Conservation (phyloP, 2,888 invertebrate genomes). For the Tenthredo distinguenda region DNA sequence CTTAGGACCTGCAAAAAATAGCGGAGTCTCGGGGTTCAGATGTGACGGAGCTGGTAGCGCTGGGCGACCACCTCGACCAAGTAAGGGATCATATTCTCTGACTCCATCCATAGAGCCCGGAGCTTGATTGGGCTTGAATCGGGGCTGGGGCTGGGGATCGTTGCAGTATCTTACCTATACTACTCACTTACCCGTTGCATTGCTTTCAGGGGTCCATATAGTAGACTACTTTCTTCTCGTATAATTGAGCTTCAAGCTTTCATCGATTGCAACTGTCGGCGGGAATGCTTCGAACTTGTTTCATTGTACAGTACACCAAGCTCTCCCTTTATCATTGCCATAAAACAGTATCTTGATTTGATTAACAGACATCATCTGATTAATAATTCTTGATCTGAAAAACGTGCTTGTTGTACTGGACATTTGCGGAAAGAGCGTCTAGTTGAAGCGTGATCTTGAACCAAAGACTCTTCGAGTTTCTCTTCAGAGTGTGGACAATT, state of each 20-base stretch:
- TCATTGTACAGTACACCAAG: slow-evolving; percentile 42
- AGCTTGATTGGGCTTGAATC: slow-evolving; percentile 52
- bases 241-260: slow-evolving; percentile 54
- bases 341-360: neutral
- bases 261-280: slow-evolving; percentile 50
- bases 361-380: neutral
- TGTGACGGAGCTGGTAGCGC: slow-evolving; percentile 86
- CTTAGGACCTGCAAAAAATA: slow-evolving; percentile 88
- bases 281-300: slow-evolving; percentile 51
- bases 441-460: slow-evolving; percentile 7
- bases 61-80: slow-evolving; percentile 91
- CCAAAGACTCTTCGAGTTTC: neutral
- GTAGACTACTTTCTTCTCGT: slow-evolving; percentile 52
- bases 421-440: slow-evolving; percentile 21
- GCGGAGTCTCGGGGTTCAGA: slow-evolving; percentile 87
- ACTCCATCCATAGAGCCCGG: slow-evolving; percentile 51
- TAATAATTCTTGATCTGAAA: neutral
- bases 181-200: slow-evolving; percentile 52
- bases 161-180: slow-evolving; percentile 48
- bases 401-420: slow-evolving; percentile 30
- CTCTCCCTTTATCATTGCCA: neutral
- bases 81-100: slow-evolving; percentile 80
- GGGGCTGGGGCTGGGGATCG: slow-evolving; percentile 47
- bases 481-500: slow-evolving; percentile 13
- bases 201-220: slow-evolving; percentile 53